Conservation (phyloP, 2,797 vertebrate genomes). For the Spinus olivaceus region DNA sequence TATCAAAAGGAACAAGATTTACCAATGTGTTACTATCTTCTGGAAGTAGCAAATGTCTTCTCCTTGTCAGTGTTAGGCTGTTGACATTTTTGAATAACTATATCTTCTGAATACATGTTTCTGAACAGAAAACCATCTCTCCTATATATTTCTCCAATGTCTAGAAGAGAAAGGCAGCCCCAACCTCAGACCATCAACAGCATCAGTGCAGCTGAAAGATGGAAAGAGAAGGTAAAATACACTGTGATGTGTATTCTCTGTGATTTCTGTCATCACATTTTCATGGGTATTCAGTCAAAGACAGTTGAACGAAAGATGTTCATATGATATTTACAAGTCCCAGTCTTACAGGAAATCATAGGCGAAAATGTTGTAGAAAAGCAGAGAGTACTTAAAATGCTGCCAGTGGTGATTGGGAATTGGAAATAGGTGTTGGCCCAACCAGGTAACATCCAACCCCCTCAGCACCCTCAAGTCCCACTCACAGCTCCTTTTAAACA, state of each 20-base stretch:
- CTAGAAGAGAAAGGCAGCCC: not conserved
- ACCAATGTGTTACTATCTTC: not conserved
- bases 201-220: not conserved
- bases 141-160: not conserved
- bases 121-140: not conserved
- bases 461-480: not conserved
- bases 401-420: not conserved
- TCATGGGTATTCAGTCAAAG: not conserved
- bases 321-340: not conserved
- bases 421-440: not conserved
- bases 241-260: not conserved
- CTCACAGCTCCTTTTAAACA: not conserved
- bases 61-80: not conserved
- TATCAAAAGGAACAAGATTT: not conserved
- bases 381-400: not conserved
- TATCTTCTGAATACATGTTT: not conserved
- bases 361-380: not conserved
- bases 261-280: not conserved
- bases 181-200: not conserved
- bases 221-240: not conserved
- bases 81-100: not conserved
- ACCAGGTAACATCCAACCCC: rapidly evolving
- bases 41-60: not conserved
- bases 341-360: not conserved
- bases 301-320: not conserved